phyloP scores from a whole-genome alignment of 2,113 vertebrate genomes.

The Uria lomvia region DNA sequence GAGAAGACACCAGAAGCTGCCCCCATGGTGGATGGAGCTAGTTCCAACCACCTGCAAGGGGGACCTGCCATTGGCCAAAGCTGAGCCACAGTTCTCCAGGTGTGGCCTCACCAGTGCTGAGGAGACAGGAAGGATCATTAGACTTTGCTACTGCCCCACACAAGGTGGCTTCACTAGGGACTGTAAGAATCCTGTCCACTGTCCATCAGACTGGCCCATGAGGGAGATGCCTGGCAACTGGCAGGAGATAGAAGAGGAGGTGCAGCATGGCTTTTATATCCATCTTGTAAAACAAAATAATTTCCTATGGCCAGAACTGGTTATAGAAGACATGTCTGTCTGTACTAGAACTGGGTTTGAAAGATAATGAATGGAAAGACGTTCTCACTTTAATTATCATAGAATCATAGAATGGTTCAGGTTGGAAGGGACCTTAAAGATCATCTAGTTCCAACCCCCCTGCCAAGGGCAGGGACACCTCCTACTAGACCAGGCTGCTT shows the following conservation, averaged over 20 bases:
- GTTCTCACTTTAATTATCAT: background rate
- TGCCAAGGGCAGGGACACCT: too few species aligned
- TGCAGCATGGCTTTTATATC: background rate
- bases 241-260: background rate
- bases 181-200: background rate
- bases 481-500: too few species aligned
- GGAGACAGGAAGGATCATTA: background rate
- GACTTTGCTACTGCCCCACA: background rate
- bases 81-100: background rate
- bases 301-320: background rate
- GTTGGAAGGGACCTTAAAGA: too few species aligned
- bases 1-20: background rate
- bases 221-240: background rate
- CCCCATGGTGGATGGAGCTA: accelerated
- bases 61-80: background rate
- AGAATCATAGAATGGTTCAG: too few species aligned
- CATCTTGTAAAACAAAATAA: background rate
- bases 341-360: background rate
- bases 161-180: background rate
- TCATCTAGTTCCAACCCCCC: too few species aligned
- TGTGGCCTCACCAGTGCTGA: background rate
- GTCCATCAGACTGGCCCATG: accelerated
- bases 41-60: background rate
- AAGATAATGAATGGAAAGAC: background rate
- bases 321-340: accelerated